Evolutionary conservation across 1,140 invertebrate species (phyloP).

Genomic region (Saccostrea echinata): DNA sequence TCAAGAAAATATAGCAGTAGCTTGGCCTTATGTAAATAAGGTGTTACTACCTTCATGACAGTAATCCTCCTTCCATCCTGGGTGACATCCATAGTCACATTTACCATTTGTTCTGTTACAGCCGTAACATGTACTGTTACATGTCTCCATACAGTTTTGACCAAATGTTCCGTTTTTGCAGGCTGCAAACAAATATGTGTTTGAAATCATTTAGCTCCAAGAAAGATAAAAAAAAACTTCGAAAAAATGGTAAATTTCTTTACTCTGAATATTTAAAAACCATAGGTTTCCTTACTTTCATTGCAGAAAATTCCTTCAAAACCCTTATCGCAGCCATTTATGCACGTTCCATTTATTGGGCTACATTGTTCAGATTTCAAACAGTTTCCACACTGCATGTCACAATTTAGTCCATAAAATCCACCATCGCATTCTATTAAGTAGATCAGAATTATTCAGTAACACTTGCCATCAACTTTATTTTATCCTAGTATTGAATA

Average conservation of each 20-base stretch:
- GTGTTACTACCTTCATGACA: not conserved
- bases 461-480: no score
- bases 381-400: not conserved
- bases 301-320: not conserved
- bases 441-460: no score
- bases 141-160: not conserved
- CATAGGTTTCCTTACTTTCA: not conserved
- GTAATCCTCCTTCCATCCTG: not conserved
- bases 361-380: not conserved
- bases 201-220: no score
- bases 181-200: no score
- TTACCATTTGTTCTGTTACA: not conserved
- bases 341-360: not conserved
- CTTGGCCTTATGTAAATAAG: no score
- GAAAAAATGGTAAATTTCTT: no score
- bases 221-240: no score
- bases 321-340: no score
- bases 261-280: no score
- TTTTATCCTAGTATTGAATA: no score
- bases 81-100: not conserved
- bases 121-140: not conserved
- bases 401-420: not conserved
- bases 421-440: not conserved
- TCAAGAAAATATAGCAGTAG: no score
- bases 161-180: not conserved